Base-by-base conservation (phyloP, 37 sponge, comb jelly and placozoan species). In the Spongilla lacustris region DNA sequence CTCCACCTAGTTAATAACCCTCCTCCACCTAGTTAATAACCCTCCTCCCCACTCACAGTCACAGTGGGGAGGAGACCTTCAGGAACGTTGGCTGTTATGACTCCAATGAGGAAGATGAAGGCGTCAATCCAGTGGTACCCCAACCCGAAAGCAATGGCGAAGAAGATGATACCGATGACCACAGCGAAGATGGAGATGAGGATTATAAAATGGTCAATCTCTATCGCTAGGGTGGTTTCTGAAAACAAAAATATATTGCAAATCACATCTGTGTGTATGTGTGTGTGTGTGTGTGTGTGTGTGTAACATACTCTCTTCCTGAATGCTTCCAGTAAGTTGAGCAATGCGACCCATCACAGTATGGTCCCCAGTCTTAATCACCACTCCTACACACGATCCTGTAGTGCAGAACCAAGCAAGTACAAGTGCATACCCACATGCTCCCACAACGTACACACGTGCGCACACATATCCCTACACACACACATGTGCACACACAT, bases 311-410 rank as follows among this genome's bases (percentile, higher is more conserved):
- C 98, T 80, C 41, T 95, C 96, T 84, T 91, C 89, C 67, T 83
- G 85, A 30, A 98, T 93, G 58, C 88, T 92, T 13, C 96, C 81
- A 14, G 99, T 97, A 21, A 98, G 85, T 8, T 74, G 83, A 29
- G 99, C 99, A 75, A 98, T 96, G 28, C 96, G 83, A 25, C 99
- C 99, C 92, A 98, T 95, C 66, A 96, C 94, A 29, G 99, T 98
- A 8, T 72, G 73, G 67, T 98, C 97, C 68, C 99, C 99, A 73
- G 94, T 95, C 41, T 92, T 84, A 1, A 98, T 90, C 35, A 98
- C 94, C 19, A 98, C 70, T 35, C 96, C 99, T 14, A 77, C 82
- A 69, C 96, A 96, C 0, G 95, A 86, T 23, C 93, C 89, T 88
- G 36, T 33, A 74, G 24, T 58, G 23, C 50, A 26, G 74, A n/a